Conservation (phyloP, 1,140 invertebrate species). For the Helicoverpa zea region DNA sequence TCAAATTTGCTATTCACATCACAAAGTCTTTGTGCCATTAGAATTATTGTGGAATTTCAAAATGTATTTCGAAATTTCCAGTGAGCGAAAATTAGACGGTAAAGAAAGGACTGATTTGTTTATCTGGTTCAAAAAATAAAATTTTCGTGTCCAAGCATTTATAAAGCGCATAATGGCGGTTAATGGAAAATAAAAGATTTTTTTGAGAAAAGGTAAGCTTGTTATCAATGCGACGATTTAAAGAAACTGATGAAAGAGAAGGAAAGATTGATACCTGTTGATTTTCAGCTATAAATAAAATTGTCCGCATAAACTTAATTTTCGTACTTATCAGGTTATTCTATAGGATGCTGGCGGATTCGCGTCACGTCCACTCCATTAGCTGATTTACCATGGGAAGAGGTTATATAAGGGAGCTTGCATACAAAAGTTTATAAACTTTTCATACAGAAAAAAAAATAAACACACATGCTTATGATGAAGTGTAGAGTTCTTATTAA, state of each 20-base stretch:
- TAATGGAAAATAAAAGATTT: background rate
- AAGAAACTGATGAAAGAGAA: conserved; percentile 21
- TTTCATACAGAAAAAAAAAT: background rate
- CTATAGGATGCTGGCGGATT: conserved; percentile 50
- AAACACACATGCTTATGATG: background rate
- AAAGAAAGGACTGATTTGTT: background rate
- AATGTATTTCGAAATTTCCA: background rate
- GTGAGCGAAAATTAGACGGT: background rate
- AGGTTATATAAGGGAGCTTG: conserved; percentile 47
- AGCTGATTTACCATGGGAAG: conserved; percentile 67
- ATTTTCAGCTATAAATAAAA: conserved; percentile 57
- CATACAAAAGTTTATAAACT: conserved; percentile 55
- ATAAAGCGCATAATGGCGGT: background rate
- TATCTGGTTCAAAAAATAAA: background rate
- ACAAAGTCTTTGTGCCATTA: conserved; percentile 7
- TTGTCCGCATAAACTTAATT: conserved; percentile 56
- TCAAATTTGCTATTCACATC: conserved; percentile 18
- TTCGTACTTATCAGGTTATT: conserved; percentile 61
- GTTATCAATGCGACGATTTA: background rate
- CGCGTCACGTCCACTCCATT: conserved; percentile 63
- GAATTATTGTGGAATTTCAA: background rate
- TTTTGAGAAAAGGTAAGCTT: background rate
- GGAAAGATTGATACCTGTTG: conserved; percentile 61
- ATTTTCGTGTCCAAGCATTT: background rate
- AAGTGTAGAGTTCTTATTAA: background rate